Evolutionary conservation across 2,113 vertebrate species (phyloP), one percentile per base, ranked within the genome.

Genomic region (Actenoides lindsayi): DNA sequence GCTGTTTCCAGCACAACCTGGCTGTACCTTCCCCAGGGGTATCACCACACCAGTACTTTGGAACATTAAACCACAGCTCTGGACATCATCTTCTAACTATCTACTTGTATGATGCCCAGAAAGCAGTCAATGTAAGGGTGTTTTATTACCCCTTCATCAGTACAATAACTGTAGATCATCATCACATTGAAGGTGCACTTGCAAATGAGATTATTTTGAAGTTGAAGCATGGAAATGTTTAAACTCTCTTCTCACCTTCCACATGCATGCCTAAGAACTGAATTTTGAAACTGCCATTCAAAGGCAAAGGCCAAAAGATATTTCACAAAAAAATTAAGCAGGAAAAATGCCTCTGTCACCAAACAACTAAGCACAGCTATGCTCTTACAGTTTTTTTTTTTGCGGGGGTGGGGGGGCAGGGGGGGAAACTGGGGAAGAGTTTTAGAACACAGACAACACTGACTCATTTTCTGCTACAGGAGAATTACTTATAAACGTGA

Each of bases 371-470:
- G 64, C 41, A 46, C 19, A 65, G n/a, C 12, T 46, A 30, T 15
- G 31, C 10, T 60, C 19, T 77, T 50, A 14, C 57, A 83, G 18
- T 13, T 56, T 13, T 23, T 46, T 51, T 44, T 16, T 59, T 53
- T 7, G 10, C 3, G 15, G 14, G 41, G 13, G 13, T 14, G 41
- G 13, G 4, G 23, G 20, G 16, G 8, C 19, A 2, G 5, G 11
- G 20, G 11, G 24, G 9, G 9, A 30, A 20, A 13, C 4, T 6
- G 21, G 7, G 13, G 23, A 79, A 35, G 12, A 21, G 14, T 42
- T 44, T 51, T 28, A 42, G 30, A 53, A 59, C 35, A 39, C 31
- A 87, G 39, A 54, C 27, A 80, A 46, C 6, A 33, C 6, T 12
- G 25, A 46, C 9, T 74, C 44, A 20, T 56, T 50, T 54, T 81